Percentiles rank a stretch among this genome's conserved stretches.
Evolutionary conservation across 64 coral and sea anemone genomes (phyloP).

Genomic region (Pocillopora damicornis): DNA sequence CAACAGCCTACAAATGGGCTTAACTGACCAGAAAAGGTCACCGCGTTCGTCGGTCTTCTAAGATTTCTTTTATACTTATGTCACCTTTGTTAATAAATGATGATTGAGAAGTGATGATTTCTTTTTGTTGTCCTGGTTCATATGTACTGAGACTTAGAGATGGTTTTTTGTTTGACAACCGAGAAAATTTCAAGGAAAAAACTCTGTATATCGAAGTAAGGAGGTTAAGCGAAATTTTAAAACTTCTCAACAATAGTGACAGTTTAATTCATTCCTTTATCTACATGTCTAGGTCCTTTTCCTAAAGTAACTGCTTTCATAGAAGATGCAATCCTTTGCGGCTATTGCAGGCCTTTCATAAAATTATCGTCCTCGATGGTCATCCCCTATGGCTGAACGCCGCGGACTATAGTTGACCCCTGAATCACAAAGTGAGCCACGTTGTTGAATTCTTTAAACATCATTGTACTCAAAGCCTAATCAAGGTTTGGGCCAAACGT

Average conservation of each 20-base stretch:
- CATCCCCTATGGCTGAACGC: background rate
- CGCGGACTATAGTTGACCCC: background rate
- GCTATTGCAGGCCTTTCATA: background rate
- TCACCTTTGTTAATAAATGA: background rate
- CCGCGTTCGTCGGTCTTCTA: background rate
- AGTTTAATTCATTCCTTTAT: background rate
- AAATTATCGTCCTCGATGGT: background rate
- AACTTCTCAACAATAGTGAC: background rate
- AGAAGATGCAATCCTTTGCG: background rate
- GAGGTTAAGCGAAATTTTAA: background rate
- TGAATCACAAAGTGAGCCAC: background rate
- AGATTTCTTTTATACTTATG: slow-evolving; percentile 1
- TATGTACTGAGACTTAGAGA: no score
- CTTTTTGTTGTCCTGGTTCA: background rate
- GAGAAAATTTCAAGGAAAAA: background rate
- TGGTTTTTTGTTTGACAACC: no score
- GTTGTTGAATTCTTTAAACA: background rate
- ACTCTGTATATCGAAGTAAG: background rate
- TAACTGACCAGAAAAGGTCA: background rate
- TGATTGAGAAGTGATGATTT: background rate
- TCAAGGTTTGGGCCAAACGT: background rate
- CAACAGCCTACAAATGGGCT: background rate
- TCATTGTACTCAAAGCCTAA: background rate
- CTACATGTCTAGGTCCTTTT: background rate
- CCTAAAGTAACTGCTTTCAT: background rate